These are phyloP conservation scores for Dipodomys stephensi DNA, from an alignment of 2,113 vertebrate species.

Conservation along the genomic window DNA sequence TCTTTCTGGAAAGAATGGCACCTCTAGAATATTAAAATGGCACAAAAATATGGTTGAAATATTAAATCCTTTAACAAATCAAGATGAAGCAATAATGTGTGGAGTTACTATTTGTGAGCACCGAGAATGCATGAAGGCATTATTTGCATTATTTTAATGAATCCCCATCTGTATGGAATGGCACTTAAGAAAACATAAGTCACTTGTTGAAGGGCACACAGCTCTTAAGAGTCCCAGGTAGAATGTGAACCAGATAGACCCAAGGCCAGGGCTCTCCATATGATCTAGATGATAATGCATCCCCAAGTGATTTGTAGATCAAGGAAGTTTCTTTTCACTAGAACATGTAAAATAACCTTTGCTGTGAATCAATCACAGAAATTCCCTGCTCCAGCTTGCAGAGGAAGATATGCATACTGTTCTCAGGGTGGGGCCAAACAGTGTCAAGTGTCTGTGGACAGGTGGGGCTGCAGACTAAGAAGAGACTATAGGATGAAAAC, in stretches of 20 bases:
- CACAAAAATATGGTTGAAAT: background rate
- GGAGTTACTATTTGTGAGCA: background rate
- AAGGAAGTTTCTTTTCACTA: slow-evolving; percentile 3
- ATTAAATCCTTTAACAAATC: slow-evolving; percentile 32
- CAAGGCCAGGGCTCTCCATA: background rate
- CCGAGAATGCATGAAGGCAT: slow-evolving; percentile 5
- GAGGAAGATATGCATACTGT: slow-evolving; percentile 3
- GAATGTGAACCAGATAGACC: background rate
- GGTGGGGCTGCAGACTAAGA: background rate
- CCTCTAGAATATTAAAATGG: slow-evolving; percentile 24
- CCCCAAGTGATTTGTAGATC: background rate
- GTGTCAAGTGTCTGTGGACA: background rate
- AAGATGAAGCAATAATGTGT: background rate
- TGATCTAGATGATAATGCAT: background rate
- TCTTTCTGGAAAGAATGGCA: slow-evolving; percentile 36
- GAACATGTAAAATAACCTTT: slow-evolving; percentile 3
- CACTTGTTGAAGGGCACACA: background rate
- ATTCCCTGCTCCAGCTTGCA: slow-evolving; percentile 5
- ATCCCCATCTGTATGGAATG: background rate
- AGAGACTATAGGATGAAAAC: background rate
- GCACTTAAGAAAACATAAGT: background rate
- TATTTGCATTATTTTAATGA: background rate
- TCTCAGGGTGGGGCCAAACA: background rate
- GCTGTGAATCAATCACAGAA: slow-evolving; percentile 33
- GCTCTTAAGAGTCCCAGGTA: background rate